Percentiles rank a stretch among this genome's conserved stretches.
phyloP scores from a whole-genome alignment of 2,888 invertebrate genomes.

The Athalia rosae region DNA sequence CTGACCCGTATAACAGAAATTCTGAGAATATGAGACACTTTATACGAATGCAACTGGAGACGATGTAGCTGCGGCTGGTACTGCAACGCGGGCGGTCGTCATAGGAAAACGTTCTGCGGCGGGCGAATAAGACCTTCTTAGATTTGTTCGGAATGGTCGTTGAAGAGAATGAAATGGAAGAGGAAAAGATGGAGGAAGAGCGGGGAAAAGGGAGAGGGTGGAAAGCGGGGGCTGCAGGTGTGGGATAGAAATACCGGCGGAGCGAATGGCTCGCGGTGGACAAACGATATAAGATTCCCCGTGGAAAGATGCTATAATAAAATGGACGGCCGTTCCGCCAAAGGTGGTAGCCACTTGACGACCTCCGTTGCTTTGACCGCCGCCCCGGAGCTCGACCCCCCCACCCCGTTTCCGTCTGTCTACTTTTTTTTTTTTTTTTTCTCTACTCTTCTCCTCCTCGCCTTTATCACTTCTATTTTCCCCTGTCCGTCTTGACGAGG shows the following conservation, averaged over 20 bases:
- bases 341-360: conserved; percentile 61
- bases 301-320: conserved; percentile 70
- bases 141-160: neutral
- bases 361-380: conserved; percentile 53
- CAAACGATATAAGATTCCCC: conserved; percentile 68
- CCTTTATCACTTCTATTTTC: conserved; percentile 52
- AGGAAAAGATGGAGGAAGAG: neutral
- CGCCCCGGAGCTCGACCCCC: conserved; percentile 8
- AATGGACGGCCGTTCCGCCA: conserved; percentile 64
- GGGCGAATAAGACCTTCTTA: conserved; percentile 1
- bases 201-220: neutral
- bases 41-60: conserved; percentile 12
- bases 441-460: conserved; percentile 53
- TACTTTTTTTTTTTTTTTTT: conserved; percentile 52
- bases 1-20: conserved; percentile 12
- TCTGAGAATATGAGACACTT: conserved; percentile 14
- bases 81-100: neutral
- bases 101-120: neutral
- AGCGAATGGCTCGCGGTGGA: conserved; percentile 62
- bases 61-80: conserved; percentile 6
- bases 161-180: conserved; percentile 8
- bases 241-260: conserved; percentile 35
- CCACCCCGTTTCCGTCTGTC: conserved; percentile 32
- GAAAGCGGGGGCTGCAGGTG: conserved; percentile 7
- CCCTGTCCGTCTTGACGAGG: conserved; percentile 50